Percentiles rank a stretch among this genome's conserved stretches.
Conservation (phyloP, 2,797 vertebrate species). For the Yasuhikotakia modesta region DNA sequence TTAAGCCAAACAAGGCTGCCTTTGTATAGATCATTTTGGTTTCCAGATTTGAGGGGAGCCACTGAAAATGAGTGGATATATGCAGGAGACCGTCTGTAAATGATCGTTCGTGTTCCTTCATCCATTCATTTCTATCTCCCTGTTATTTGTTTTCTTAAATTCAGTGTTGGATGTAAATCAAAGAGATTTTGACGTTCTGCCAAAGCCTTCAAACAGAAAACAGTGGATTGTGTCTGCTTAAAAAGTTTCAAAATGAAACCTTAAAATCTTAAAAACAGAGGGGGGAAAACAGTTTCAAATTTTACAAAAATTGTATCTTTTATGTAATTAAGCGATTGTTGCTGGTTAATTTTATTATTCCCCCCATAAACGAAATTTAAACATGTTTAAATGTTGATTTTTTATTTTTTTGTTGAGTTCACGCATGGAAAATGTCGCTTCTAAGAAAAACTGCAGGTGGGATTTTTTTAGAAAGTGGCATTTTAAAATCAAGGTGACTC, state of each 20-base stretch:
- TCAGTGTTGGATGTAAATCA: constrained; percentile 65
- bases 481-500: constrained; percentile 21
- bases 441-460: constrained; percentile 10
- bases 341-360: constrained; percentile 45
- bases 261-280: constrained; percentile 52
- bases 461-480: constrained; percentile 11
- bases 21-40: constrained; percentile 66
- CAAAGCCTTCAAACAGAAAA: constrained; percentile 69
- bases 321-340: constrained; percentile 64
- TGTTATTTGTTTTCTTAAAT: constrained; percentile 57
- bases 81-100: constrained; percentile 62
- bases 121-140: constrained; percentile 63
- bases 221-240: constrained; percentile 66
- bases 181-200: constrained; percentile 66
- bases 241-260: constrained; percentile 56
- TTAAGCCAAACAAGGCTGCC: constrained; percentile 74
- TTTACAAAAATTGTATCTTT: constrained; percentile 64
- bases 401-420: too few relatives aligned
- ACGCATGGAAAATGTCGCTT: constrained; percentile 16
- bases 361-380: constrained; percentile 29
- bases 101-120: constrained; percentile 55
- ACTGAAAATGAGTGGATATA: constrained; percentile 50
- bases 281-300: constrained; percentile 59
- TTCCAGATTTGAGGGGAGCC: constrained; percentile 64
- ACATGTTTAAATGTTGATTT: constrained; percentile 56